These are phyloP conservation scores for Australoheros scitulus DNA, from an alignment of 2,113 vertebrate species.

Conservation along the genomic window DNA sequence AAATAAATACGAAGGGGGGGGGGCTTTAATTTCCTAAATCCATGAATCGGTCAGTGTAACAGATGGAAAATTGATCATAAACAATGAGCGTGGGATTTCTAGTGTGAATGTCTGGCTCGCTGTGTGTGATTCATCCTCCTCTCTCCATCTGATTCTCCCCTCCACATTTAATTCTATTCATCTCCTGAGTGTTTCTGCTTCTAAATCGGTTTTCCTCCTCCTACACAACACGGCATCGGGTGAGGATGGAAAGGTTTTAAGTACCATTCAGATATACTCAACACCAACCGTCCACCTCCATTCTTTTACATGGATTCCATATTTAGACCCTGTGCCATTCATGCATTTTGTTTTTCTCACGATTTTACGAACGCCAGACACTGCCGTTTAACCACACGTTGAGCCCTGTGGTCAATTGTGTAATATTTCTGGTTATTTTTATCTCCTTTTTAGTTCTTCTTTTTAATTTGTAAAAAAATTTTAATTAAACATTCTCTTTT, in stretches of 20 bases:
- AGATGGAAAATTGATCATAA: conserved; percentile 77
- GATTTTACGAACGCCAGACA: conserved; percentile 35
- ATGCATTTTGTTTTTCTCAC: conserved; percentile 61
- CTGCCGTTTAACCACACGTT: conserved; percentile 12
- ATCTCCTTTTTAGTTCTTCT: neutral
- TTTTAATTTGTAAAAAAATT: rapidly evolving
- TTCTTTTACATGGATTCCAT: conserved; percentile 60
- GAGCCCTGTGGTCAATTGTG: conserved; percentile 27
- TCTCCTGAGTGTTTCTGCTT: conserved; percentile 73
- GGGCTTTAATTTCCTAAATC: conserved; percentile 63
- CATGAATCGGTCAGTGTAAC: conserved; percentile 69
- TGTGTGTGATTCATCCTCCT: conserved; percentile 75
- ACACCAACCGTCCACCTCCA: conserved; percentile 63
- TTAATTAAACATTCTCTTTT: neutral
- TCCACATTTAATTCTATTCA: conserved; percentile 73
- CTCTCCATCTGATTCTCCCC: conserved; percentile 64
- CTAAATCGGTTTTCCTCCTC: conserved; percentile 79
- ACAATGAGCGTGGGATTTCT: conserved; percentile 74
- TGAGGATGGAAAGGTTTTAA: conserved; percentile 60
- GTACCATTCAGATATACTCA: conserved; percentile 65
- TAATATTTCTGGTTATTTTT: conserved; percentile 26
- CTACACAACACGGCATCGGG: conserved; percentile 63
- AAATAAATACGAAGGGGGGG: neutral
- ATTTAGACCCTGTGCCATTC: conserved; percentile 68
- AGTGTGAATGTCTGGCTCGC: conserved; percentile 71